Base-by-base conservation (phyloP, 2,888 invertebrate genomes). In the Volucella inflata region DNA sequence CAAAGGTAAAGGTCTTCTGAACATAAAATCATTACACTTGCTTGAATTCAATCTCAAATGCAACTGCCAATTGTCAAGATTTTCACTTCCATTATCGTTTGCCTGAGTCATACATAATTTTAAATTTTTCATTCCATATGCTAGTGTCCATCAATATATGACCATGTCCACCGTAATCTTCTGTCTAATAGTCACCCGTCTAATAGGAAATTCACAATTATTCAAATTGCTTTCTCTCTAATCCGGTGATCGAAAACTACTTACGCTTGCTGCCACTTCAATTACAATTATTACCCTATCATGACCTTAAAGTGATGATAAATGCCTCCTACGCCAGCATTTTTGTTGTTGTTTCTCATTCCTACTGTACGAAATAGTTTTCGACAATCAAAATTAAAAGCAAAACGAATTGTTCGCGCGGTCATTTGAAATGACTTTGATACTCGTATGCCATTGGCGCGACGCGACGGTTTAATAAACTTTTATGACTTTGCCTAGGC, bases 281-380 rank as follows among this genome's bases (percentile, higher is more conserved):
- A 50, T 59, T 59, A 42, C 75, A 75, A 67, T 42, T 51, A 68
- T 60, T 68, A 76, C 76, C 67, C 76, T 68, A 51, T 60, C 51
- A 51, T 51, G 76, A 46, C 76, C 68, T 60, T 60, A 59, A 68
- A 46, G 30, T 44, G 59, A 30, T 76, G 44, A 68, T 68, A 67
- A 76, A 60, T 76, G 51, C 59, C 10, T 4, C 51, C 51, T 60
- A 44, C 21, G 75, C 14, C 44, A 36, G 30, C 67, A 57, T 51
- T 51, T 72, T 36, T n/a, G 2, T 50, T 71, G 40, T 38, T 46
- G 46, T 70, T 70, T 44, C 17, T 17, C 46, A 38, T 14, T 30
- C 6, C 30, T 30, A 11, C 12, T 46, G 36, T 68, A 30, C 16
- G 59, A 40, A 70, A 70, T 44, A 30, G 55, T 17, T 60, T 50